A percentile compares a stretch with the other conserved stretches of the same genome.
phyloP scores from a whole-genome alignment of 2,888 invertebrate genomes.

The Drosophila prostipennis region DNA sequence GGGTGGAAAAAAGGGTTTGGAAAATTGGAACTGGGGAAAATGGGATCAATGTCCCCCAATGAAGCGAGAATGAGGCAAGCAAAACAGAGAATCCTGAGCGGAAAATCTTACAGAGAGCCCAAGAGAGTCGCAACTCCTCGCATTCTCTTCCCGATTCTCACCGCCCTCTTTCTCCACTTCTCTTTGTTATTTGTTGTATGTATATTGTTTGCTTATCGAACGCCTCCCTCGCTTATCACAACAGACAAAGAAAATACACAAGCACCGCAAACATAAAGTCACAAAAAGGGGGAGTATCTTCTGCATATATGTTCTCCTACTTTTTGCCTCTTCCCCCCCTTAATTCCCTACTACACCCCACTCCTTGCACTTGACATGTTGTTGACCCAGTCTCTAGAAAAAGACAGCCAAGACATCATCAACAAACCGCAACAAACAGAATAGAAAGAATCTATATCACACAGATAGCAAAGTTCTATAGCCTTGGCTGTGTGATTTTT shows the following conservation, averaged over 20 bases:
- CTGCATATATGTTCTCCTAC: constrained; percentile 28
- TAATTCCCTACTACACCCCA: not conserved
- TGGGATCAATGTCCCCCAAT: constrained; percentile 76
- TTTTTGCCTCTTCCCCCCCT: constrained; percentile 2
- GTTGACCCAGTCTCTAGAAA: constrained; percentile 68
- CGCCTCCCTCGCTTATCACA: constrained; percentile 52
- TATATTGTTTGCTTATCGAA: constrained; percentile 61
- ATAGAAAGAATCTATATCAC: constrained; percentile 23
- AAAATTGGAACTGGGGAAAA: constrained; percentile 38
- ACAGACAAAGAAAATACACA: constrained; percentile 32
- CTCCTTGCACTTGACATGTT: constrained; percentile 67
- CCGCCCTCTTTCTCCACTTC: constrained; percentile 3
- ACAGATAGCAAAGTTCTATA: constrained; percentile 2
- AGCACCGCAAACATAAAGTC: constrained; percentile 16
- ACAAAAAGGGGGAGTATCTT: constrained; percentile 13
- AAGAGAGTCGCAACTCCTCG: constrained; percentile 30
- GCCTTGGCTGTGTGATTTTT: not conserved
- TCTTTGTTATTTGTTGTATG: constrained; percentile 41
- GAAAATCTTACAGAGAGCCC: constrained; percentile 6
- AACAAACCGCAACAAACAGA: constrained; percentile 19
- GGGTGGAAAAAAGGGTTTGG: constrained; percentile 3
- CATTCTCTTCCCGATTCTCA: constrained; percentile 8
- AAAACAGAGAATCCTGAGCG: constrained; percentile 62
- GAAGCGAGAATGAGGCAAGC: constrained; percentile 68
- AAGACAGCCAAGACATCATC: constrained; percentile 32